phyloP scores from a whole-genome alignment of 2,888 invertebrate species.

The Sminthurides aquaticus region DNA sequence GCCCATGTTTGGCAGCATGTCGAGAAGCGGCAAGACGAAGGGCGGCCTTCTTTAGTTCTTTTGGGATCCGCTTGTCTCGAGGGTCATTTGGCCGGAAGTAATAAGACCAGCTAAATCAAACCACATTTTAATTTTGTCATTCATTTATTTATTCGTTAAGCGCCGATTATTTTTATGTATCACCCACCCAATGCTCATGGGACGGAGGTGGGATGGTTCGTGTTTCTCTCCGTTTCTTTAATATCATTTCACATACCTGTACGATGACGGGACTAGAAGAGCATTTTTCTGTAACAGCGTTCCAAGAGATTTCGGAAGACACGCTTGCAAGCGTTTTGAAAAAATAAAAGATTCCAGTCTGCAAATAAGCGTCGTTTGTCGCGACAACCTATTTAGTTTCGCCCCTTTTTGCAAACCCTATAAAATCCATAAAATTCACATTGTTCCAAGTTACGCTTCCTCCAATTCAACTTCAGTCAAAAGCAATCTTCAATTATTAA shows the following conservation, averaged over 20 bases:
- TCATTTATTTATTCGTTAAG: background rate
- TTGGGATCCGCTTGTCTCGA: constrained; percentile 66
- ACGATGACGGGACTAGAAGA: constrained; percentile 60
- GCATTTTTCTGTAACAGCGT: constrained; percentile 64
- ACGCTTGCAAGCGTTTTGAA: constrained; percentile 61
- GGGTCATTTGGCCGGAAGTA: constrained; percentile 77
- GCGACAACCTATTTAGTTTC: constrained; percentile 67
- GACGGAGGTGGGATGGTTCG: no score
- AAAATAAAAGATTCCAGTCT: constrained; percentile 76
- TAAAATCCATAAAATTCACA: background rate
- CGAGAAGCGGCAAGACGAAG: constrained; percentile 56
- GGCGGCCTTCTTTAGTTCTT: constrained; percentile 63
- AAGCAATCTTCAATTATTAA: background rate
- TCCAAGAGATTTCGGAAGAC: constrained; percentile 56
- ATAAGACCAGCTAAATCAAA: constrained; percentile 61
- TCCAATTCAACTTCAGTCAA: background rate
- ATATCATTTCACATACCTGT: no score
- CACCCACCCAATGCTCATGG: no score
- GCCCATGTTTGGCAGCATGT: constrained; percentile 26
- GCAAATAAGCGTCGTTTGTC: constrained; percentile 73
- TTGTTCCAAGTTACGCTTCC: background rate
- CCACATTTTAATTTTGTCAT: constrained; percentile 4
- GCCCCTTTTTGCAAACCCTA: constrained; percentile 54
- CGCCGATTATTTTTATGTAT: no score
- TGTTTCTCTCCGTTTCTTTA: no score